Base-by-base conservation (phyloP, 2,797 vertebrate genomes). In the Merluccius polli region DNA sequence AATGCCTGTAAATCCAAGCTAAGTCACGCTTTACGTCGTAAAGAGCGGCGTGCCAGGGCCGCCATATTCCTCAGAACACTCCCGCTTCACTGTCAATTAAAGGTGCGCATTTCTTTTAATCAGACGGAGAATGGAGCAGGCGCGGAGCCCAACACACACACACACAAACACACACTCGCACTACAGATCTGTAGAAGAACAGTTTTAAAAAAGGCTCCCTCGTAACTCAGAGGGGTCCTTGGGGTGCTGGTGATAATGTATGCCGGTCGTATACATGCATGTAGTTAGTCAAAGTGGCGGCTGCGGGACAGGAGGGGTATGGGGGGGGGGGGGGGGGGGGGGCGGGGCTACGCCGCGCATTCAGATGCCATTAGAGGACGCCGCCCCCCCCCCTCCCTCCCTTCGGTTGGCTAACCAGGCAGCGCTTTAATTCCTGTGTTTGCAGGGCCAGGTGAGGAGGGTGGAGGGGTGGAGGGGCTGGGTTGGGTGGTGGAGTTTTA, bases 1-100 rank as follows among this genome's bases (percentile, higher is more conserved):
- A 67, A 88, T 76, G 75, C 78, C 80, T 72, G 86, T 93, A 94
- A 93, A 93, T 93, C 92, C 87, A 87, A 78, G 48, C 85, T 90
- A 89, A 87, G 75, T 89, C 88, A 91, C 85, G 78, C 81, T n/a
- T n/a, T n/a, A n/a, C 78, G 77, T 82, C 72, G 92, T 94, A 93
- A 92, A 93, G 89, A 87, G 9, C 36, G 84, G 5, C 48, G 18
- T 7, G 48, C 6, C 86, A 86, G 88, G 90, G 87, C 86, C 83
- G 88, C 83, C 86, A 78, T 88, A 87, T 90, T 86, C 86, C 81
- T 81, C 29, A 81, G 88, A 92, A 89, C 88, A 73, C 88, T 81
- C 84, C 83, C 80, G 82, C 86, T 89, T 84, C 81, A 72, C 82
- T 80, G 85, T 89, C 91, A 89, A 93, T 92, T 93, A 93, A 89